Evolutionary conservation across 2,888 invertebrate species (phyloP), one percentile per base, ranked within the genome.

Genomic region (Fragum whitleyi): DNA sequence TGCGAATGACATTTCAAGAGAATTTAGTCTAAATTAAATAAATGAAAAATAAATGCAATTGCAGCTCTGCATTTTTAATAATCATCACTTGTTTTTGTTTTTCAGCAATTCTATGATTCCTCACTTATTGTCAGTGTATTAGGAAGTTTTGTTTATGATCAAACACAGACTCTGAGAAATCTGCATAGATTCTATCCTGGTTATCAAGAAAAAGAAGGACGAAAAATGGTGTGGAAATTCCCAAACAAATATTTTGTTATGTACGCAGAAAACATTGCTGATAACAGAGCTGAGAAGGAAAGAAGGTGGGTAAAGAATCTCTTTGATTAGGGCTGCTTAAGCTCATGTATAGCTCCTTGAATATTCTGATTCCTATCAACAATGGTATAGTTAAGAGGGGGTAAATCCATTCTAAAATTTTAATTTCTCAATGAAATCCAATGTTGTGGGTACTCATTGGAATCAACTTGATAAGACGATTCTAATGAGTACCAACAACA

Each of bases 101-200:
- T 72, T 69, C 94, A 97, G 95, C 97, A 98, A 94, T 94, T 99
- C 77, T 96, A 97, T 90, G 99, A 99, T 93, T 99, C 99, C 86
- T 96, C 97, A 26, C 97, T 98, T 94, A 98, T 99, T 74, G 96
- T 99, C 88, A 99, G 99, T 6, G 95, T 97, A 0, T 92, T 99
- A 71, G 96, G 97, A 65, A 97, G 98, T 0, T 96, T 96, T 91
- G 93, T 98, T 42, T 75, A 90, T 36, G 92, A 94, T 81, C 86
- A 89, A 62, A 71, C 88, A 16, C 85, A 92, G 95, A 95, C 95
- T 69, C 92, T 99, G 23, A 94, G 95, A 0, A 96, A 97, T n/a
- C 94, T 93, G 1, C 39, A 82, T 6, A 74, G 89, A 1, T 93
- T 84, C 80, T 94, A 91, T 67, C 93, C 93, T 5, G 84, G 85